These are phyloP conservation scores for Sitodiplosis mosellana DNA, from an alignment of 1,140 invertebrate genomes.

Conservation along the genomic window DNA sequence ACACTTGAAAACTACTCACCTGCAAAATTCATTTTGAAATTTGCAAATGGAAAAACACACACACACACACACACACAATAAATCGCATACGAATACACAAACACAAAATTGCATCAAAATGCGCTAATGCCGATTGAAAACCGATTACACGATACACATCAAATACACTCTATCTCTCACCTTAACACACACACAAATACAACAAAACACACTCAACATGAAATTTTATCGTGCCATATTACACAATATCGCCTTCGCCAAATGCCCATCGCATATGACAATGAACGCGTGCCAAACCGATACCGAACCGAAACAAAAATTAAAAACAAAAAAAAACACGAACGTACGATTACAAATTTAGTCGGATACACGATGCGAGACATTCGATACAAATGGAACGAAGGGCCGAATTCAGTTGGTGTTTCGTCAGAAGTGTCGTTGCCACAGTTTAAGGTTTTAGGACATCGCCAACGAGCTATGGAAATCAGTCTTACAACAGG, in stretches of 20 bases:
- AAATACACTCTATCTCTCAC: slow-evolving; percentile 3
- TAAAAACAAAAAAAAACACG: not conserved
- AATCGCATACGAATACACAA: not conserved
- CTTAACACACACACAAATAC: slow-evolving; percentile 4
- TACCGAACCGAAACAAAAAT: not conserved
- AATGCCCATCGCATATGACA: not conserved
- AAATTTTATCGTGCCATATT: not conserved
- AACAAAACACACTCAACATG: not conserved
- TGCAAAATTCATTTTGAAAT: slow-evolving; percentile 1
- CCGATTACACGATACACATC: not conserved
- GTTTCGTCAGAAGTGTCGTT: slow-evolving; percentile 83
- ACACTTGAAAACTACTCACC: not conserved
- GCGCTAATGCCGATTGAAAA: slow-evolving; percentile 9
- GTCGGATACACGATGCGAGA: slow-evolving; percentile 95
- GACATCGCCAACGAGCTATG: slow-evolving; percentile 73
- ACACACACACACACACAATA: slow-evolving; percentile 7
- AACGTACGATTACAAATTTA: slow-evolving; percentile 29
- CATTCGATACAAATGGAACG: slow-evolving; percentile 91
- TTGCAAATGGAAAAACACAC: not conserved
- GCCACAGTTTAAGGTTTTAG: slow-evolving; percentile 86
- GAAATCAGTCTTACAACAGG: slow-evolving; percentile 84
- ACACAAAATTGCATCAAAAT: too few species aligned
- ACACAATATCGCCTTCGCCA: not conserved
- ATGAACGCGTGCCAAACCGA: not conserved
- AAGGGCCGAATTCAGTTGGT: slow-evolving; percentile 77